phyloP scores from a whole-genome alignment of 1,140 invertebrate genomes.

The Lineus longissimus region DNA sequence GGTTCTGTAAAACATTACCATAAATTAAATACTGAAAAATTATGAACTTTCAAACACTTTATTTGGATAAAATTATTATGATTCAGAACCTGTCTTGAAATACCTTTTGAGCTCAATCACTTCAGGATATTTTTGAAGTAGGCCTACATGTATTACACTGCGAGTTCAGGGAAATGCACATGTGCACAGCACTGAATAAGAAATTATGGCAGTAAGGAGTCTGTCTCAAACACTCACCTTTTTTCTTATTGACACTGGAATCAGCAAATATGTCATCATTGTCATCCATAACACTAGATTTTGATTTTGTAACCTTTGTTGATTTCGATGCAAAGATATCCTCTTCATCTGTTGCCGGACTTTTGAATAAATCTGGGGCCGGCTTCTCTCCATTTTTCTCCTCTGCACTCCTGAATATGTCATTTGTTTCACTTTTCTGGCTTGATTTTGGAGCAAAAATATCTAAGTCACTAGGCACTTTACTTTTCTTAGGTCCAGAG shows the following conservation, averaged over 20 bases:
- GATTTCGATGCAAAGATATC: conserved; percentile 23
- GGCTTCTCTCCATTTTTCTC: background rate
- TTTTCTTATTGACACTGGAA: conserved; percentile 27
- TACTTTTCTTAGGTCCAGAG: background rate
- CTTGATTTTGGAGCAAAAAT: background rate
- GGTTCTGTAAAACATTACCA: no score
- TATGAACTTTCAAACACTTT: no score
- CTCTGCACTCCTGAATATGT: background rate
- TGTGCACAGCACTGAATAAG: no score
- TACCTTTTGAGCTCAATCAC: no score
- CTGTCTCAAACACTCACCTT: conserved; percentile 18
- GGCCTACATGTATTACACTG: no score
- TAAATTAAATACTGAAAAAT: no score
- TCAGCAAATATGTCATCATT: conserved; percentile 33
- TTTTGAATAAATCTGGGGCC: background rate
- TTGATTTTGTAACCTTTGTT: background rate
- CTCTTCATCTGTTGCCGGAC: conserved; percentile 15
- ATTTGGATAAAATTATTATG: no score
- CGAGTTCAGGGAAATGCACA: no score
- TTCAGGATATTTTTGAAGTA: no score
- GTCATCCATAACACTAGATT: background rate
- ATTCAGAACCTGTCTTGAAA: no score
- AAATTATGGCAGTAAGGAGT: no score
- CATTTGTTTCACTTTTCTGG: background rate
- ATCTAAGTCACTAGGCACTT: conserved; percentile 10